Evolutionary conservation across 2,888 invertebrate genomes (phyloP).

Genomic region (Drosophila multiciliata): DNA sequence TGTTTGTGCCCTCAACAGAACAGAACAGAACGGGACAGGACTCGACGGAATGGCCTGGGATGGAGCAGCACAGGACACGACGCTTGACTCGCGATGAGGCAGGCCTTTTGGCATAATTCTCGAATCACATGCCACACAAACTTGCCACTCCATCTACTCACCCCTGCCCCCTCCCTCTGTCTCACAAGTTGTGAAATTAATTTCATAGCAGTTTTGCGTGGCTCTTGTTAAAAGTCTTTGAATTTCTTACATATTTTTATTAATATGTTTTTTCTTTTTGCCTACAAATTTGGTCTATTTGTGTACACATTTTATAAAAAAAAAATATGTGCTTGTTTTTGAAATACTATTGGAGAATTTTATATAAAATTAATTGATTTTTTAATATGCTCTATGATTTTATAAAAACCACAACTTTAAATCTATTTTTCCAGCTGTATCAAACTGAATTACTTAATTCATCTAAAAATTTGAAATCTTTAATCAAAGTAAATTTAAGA

Average conservation of each 20-base stretch:
- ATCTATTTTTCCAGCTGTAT: not conserved
- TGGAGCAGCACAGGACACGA: slow-evolving; percentile 25
- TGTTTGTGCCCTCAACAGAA: slow-evolving; percentile 69
- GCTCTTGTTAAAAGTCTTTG: slow-evolving; percentile 45
- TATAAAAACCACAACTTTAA: accelerated
- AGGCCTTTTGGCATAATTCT: slow-evolving; percentile 63
- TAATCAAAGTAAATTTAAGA: not conserved
- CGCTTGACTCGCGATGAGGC: slow-evolving; percentile 30
- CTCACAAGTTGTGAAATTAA: slow-evolving; percentile 47
- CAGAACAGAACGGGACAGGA: slow-evolving; percentile 9
- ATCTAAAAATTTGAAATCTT: no score
- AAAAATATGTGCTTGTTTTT: not conserved
- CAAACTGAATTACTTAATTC: not conserved
- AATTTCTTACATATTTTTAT: not conserved
- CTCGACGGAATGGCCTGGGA: slow-evolving; percentile 25
- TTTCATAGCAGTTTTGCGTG: slow-evolving; percentile 42
- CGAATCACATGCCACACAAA: slow-evolving; percentile 27
- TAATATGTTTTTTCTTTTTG: slow-evolving; percentile 27
- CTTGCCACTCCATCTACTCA: not conserved
- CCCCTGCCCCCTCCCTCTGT: no score
- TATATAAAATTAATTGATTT: not conserved
- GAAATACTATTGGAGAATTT: not conserved
- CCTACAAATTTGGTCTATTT: slow-evolving; percentile 15
- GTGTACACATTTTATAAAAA: not conserved
- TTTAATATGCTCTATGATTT: not conserved